These are phyloP conservation scores for Dysmachus trigonus DNA, from an alignment of 2,888 invertebrate species.

Conservation along the genomic window DNA sequence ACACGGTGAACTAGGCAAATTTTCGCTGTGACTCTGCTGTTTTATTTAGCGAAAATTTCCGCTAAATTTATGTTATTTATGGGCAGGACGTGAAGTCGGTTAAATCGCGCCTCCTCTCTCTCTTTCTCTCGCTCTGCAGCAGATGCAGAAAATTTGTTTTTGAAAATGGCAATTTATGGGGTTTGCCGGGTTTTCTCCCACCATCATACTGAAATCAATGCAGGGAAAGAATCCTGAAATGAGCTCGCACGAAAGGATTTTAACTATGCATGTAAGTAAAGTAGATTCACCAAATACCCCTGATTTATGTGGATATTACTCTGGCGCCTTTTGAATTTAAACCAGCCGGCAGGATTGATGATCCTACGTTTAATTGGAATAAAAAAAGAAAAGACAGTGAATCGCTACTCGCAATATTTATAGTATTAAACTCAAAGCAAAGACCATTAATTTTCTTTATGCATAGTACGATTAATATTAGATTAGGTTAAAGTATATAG, in stretches of 20 bases:
- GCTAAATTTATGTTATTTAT: constrained; percentile 37
- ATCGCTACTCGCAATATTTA: neutral
- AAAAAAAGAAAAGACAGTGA: neutral
- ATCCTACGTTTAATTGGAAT: neutral
- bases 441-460: no score
- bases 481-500: no score
- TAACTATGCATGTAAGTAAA: neutral
- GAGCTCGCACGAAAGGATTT: neutral
- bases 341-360: neutral
- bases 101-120: neutral
- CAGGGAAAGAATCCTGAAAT: neutral
- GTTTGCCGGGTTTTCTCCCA: no score
- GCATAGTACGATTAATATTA: no score
- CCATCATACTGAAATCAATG: neutral
- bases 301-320: neutral
- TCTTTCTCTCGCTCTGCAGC: constrained; percentile 23
- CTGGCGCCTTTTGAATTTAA: neutral
- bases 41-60: constrained; percentile 37
- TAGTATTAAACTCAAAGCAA: no score
- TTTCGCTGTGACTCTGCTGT: neutral
- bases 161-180: constrained; percentile 12
- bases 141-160: constrained; percentile 36
- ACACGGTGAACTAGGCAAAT: constrained; percentile 10
- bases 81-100: constrained; percentile 3
- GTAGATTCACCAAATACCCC: neutral